These are phyloP conservation scores for Cheilosia vernalis DNA, from an alignment of 2,888 invertebrate genomes.

Conservation along the genomic window DNA sequence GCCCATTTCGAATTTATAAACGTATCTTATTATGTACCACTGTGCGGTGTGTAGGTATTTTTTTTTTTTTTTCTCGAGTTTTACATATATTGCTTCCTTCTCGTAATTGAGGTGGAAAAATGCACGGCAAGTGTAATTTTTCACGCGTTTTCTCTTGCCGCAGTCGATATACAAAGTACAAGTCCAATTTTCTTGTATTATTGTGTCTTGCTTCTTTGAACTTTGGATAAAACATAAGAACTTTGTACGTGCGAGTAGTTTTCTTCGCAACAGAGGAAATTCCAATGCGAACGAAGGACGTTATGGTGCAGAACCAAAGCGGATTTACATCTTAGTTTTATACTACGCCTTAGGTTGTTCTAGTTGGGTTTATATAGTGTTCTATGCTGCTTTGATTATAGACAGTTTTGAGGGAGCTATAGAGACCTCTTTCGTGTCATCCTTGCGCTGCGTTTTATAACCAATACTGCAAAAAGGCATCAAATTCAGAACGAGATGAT, in stretches of 20 bases:
- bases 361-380: no score
- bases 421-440: no score
- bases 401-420: no score
- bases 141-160: slow-evolving; percentile 56
- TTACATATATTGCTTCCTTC: slow-evolving; percentile 33
- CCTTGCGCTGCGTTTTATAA: no score
- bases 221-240: slow-evolving; percentile 58
- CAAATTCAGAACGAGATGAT: no score
- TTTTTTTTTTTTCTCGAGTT: neutral
- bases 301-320: slow-evolving; percentile 26
- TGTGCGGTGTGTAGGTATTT: slow-evolving; percentile 71
- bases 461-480: no score
- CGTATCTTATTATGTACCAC: slow-evolving; percentile 56
- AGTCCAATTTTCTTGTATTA: slow-evolving; percentile 45
- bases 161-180: neutral
- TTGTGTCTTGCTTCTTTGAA: slow-evolving; percentile 60
- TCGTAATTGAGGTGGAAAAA: slow-evolving; percentile 64
- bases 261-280: slow-evolving; percentile 59
- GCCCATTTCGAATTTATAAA: slow-evolving; percentile 69
- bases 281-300: slow-evolving; percentile 46
- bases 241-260: slow-evolving; percentile 66
- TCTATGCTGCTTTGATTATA: no score
- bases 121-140: slow-evolving; percentile 66
- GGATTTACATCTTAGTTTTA: slow-evolving; percentile 3
- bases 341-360: no score